Base-by-base conservation (phyloP, 1,140 invertebrate species). In the Meteorus sp. region DNA sequence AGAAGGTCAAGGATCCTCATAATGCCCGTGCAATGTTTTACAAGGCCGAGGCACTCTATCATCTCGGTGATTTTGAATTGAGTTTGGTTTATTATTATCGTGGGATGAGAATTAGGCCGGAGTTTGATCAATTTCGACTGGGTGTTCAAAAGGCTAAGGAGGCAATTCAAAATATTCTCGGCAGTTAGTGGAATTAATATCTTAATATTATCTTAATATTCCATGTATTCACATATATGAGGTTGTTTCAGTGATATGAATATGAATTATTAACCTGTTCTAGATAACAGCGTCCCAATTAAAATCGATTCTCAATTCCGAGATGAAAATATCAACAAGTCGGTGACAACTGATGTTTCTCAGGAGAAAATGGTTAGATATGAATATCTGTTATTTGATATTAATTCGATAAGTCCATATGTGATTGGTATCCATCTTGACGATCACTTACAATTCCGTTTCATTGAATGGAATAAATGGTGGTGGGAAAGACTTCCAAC, bases 81-180 rank as follows among this genome's bases (percentile, higher is more conserved):
- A 94, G 94, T 65, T 81, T 97, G 1, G 91, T 97, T 64, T 94
- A 89, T 72, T 97, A 92, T 72, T 93, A 97, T 71, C 84, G 93
- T 48, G 94, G 94, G 0, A 81, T 93, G 57, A 86, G 88, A 13
- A 84, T 93, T 3, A 82, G 95, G 8, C 93, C 93, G 0, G 94
- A 97, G 62, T 83, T 93, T 41, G 88, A 89, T 58, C 87, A 88
- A 19, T 97, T 97, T 76, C 85, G 92, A 48, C 83, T 95, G 20
- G 95, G 95, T 9, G 89, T 97, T 1, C 92, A 96, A 69, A 97
- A 97, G 75, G 91, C 91, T 0, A 90, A 95, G 76, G 92, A 97
- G 74, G 94, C 94, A 2, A 97, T 98, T 61, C 88, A 94, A 76
- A 96, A 95, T 70, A 91, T 93, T 6, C 91, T 97, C 44, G 93